A percentile compares a stretch with the other conserved stretches of the same genome.
These are phyloP conservation scores for Thecocarcelia acutangulata DNA, from an alignment of 2,888 invertebrate species.

Conservation along the genomic window DNA sequence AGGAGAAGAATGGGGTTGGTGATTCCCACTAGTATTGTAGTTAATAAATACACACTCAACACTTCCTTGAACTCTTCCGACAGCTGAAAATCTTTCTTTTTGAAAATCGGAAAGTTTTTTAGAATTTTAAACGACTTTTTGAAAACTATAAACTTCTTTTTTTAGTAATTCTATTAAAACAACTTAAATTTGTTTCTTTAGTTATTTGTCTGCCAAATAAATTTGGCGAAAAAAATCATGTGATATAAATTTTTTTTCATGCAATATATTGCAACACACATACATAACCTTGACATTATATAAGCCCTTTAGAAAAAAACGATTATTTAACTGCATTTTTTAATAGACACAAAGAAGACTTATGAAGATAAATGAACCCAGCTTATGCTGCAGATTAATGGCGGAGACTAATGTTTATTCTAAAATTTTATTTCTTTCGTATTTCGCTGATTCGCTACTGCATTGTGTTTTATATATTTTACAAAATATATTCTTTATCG, in stretches of 20 bases:
- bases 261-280: constrained; percentile 30
- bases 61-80: too few species aligned
- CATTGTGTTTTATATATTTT: constrained; percentile 34
- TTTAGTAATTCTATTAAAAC: too few species aligned
- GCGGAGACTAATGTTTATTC: constrained; percentile 62
- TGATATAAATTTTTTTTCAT: not conserved
- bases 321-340: constrained; percentile 60
- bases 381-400: constrained; percentile 67
- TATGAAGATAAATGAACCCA: constrained; percentile 68
- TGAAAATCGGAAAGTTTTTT: too few species aligned
- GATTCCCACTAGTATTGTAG: too few species aligned
- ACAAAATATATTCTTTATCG: not conserved
- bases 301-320: constrained; percentile 56
- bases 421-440: not conserved
- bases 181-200: constrained; percentile 4
- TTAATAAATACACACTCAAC: too few species aligned
- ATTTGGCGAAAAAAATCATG: not conserved
- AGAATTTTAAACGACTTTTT: too few species aligned
- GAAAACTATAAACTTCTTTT: not conserved
- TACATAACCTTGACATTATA: constrained; percentile 58
- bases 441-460: constrained; percentile 21
- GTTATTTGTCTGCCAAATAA: not conserved
- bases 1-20: too few species aligned
- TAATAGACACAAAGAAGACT: constrained; percentile 63
- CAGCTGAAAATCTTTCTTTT: too few species aligned